phyloP scores from a whole-genome alignment of 2,797 vertebrate species.

The Sciaenops ocellatus region DNA sequence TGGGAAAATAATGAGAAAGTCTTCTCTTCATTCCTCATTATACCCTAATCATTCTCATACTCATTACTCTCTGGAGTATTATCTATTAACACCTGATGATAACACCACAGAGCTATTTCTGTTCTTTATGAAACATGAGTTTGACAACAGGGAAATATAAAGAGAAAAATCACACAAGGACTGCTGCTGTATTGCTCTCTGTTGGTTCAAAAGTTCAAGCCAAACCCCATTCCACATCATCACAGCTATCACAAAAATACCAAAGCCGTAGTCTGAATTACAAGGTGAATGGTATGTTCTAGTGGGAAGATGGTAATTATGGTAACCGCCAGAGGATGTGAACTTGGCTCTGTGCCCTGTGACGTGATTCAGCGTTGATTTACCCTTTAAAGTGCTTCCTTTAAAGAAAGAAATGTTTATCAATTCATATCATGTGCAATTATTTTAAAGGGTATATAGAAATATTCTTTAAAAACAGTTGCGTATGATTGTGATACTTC shows the following conservation, averaged over 20 bases:
- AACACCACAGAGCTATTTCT: background rate
- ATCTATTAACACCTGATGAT: slow-evolving; percentile 37
- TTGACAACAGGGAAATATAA: background rate
- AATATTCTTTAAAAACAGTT: background rate
- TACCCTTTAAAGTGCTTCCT: slow-evolving; percentile 2
- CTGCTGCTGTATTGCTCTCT: background rate
- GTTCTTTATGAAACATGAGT: background rate
- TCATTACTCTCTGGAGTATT: slow-evolving; percentile 36
- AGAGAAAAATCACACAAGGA: background rate
- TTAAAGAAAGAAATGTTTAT: background rate
- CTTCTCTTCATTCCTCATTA: slow-evolving; percentile 36
- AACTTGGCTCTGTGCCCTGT: slow-evolving; percentile 7
- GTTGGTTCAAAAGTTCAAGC: slow-evolving; percentile 39
- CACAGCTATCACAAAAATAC: background rate
- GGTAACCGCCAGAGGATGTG: background rate
- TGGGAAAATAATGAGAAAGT: slow-evolving; percentile 40
- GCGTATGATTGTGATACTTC: background rate
- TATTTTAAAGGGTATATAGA: background rate
- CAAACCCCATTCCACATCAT: background rate
- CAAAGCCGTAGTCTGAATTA: slow-evolving; percentile 9
- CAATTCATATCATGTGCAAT: background rate
- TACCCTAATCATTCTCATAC: slow-evolving; percentile 44
- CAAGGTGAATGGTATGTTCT: slow-evolving; percentile 28
- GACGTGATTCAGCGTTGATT: slow-evolving; percentile 4
- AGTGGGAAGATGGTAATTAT: slow-evolving; percentile 36